phyloP scores from a whole-genome alignment of 2,888 invertebrate genomes.

The Psylliodes chrysocephalus region DNA sequence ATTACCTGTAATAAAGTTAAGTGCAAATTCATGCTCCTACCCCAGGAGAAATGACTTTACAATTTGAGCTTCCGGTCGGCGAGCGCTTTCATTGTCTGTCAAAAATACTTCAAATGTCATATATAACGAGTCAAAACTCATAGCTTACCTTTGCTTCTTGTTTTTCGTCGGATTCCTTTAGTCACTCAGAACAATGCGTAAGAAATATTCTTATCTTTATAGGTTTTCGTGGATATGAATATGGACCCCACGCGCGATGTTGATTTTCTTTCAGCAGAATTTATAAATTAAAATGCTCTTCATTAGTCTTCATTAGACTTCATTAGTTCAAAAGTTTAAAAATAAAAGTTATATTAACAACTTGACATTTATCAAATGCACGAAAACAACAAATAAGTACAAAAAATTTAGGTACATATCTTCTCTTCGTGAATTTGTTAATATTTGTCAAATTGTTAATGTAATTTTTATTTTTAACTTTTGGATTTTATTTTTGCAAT shows the following conservation, averaged over 20 bases:
- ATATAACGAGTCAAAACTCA: slow-evolving; percentile 27
- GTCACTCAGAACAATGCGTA: slow-evolving; percentile 20
- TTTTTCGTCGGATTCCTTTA: slow-evolving; percentile 13
- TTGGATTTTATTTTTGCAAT: too few relatives aligned
- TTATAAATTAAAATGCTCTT: too few relatives aligned
- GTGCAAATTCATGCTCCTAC: slow-evolving; percentile 63
- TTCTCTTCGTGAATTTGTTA: too few relatives aligned
- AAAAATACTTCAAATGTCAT: slow-evolving; percentile 31
- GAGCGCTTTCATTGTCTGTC: slow-evolving; percentile 38
- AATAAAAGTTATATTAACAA: too few relatives aligned
- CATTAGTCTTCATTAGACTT: too few relatives aligned
- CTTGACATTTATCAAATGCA: too few relatives aligned
- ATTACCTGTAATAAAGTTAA: slow-evolving; percentile 60
- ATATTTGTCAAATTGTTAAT: too few relatives aligned
- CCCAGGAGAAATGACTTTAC: slow-evolving; percentile 53
- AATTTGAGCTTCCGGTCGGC: slow-evolving; percentile 55
- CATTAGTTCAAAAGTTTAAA: too few relatives aligned
- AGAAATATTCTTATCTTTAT: slow-evolving; percentile 17
- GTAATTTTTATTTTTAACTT: too few relatives aligned
- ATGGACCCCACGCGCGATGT: not conserved
- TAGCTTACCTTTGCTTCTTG: not conserved
- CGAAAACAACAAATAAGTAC: too few relatives aligned
- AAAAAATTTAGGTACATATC: too few relatives aligned
- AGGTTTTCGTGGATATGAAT: not conserved
- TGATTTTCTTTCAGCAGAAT: too few relatives aligned